These are phyloP conservation scores for Danio kyathit DNA, from an alignment of 2,797 vertebrate species.

Conservation along the genomic window DNA sequence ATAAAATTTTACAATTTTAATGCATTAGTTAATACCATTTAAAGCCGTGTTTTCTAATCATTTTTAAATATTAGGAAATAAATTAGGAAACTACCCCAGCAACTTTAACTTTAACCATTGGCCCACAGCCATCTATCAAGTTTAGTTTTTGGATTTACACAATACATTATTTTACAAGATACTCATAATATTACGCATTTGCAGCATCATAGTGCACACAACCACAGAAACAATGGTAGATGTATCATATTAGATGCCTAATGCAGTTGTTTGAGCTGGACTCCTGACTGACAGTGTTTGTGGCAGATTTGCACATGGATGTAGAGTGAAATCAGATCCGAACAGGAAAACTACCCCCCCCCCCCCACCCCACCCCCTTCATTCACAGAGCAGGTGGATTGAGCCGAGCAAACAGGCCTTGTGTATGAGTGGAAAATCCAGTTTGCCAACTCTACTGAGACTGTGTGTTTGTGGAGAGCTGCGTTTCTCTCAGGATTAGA, in stretches of 20 bases:
- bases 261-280: slow-evolving; percentile 21
- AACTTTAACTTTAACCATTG: no score
- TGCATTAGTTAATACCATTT: no score
- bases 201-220: neutral
- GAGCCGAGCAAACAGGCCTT: slow-evolving; percentile 13
- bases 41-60: no score
- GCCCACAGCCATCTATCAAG: no score
- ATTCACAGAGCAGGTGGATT: slow-evolving; percentile 49
- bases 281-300: slow-evolving; percentile 8
- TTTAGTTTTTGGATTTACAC: no score
- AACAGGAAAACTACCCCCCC: neutral
- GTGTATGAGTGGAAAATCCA: slow-evolving; percentile 66
- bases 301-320: neutral
- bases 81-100: no score
- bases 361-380: neutral
- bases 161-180: neutral
- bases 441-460: slow-evolving; percentile 67
- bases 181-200: no score
- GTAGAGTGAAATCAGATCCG: slow-evolving; percentile 26
- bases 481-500: slow-evolving; percentile 73
- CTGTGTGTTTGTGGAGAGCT: slow-evolving; percentile 53
- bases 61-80: no score
- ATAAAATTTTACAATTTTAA: no score
- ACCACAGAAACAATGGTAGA: neutral
- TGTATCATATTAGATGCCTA: no score